These are phyloP conservation scores for Pyrgus malvae DNA, from an alignment of 2,888 invertebrate genomes.

Conservation along the genomic window DNA sequence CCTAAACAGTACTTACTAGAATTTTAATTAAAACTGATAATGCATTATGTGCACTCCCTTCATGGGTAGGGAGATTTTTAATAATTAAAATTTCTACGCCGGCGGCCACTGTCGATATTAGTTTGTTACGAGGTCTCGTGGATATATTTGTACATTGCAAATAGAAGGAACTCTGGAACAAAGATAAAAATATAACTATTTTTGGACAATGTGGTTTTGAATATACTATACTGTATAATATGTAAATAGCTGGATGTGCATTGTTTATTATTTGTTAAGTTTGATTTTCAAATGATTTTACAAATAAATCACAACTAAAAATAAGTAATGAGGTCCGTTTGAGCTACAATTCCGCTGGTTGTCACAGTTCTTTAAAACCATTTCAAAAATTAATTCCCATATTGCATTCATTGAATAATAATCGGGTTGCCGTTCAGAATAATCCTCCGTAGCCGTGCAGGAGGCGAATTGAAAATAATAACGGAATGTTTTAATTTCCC, in stretches of 20 bases:
- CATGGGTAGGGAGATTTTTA: constrained; percentile 75
- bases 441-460: constrained; percentile 31
- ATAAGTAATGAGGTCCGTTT: no score
- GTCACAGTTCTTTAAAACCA: constrained; percentile 16
- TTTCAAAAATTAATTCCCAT: constrained; percentile 27
- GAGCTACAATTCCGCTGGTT: constrained; percentile 9
- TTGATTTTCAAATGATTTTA: no score
- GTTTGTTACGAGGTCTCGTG: constrained; percentile 58
- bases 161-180: no score
- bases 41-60: constrained; percentile 67
- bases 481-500: constrained; percentile 81
- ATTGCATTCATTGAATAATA: constrained; percentile 28
- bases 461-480: constrained; percentile 65
- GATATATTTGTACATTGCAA: constrained; percentile 43
- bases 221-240: no score
- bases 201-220: no score
- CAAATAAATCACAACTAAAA: no score
- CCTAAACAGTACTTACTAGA: constrained; percentile 25
- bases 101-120: constrained; percentile 64
- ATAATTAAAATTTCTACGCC: constrained; percentile 79
- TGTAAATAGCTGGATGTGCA: no score
- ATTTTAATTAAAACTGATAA: constrained; percentile 69
- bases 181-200: no score
- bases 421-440: constrained; percentile 30
- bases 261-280: no score